These are phyloP conservation scores for Scylla paramamosain DNA, from an alignment of 1,140 invertebrate species.

Conservation along the genomic window DNA sequence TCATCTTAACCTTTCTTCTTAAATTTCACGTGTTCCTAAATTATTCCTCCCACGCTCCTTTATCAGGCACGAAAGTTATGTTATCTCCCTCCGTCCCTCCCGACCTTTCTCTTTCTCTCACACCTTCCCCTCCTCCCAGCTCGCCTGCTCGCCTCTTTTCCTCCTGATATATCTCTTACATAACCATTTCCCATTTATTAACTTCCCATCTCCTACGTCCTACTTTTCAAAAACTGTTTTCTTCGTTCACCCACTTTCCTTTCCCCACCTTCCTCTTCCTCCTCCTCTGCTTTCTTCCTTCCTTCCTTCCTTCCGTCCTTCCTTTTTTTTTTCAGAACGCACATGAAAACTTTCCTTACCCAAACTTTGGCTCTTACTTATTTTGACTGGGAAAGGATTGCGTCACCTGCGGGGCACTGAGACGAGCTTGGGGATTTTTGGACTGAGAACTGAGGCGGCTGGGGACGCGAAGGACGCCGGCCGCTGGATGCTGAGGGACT, in stretches of 20 bases:
- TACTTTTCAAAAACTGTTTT: not conserved
- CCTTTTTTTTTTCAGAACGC: not conserved
- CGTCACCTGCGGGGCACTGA: not conserved
- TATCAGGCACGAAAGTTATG: too few species aligned
- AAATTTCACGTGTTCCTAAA: too few species aligned
- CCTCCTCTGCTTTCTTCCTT: not conserved
- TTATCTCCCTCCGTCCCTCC: too few species aligned
- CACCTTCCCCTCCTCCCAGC: too few species aligned
- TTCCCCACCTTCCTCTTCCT: not conserved
- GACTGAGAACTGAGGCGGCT: not conserved
- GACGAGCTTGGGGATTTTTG: not conserved
- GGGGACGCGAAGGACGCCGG: not conserved
- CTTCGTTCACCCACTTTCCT: too few species aligned
- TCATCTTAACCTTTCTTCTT: too few species aligned
- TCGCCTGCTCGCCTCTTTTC: not conserved
- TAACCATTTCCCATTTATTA: not conserved
- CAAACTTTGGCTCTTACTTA: not conserved
- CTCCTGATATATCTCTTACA: not conserved
- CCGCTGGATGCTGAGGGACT: not conserved
- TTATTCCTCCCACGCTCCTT: too few species aligned
- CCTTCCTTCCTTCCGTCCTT: not conserved
- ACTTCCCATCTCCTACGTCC: not conserved
- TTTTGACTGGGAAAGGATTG: not conserved
- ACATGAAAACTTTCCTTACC: not conserved
- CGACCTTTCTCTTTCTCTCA: too few species aligned